phyloP scores from a whole-genome alignment of 1,140 invertebrate genomes.

The Papilio polyxenes region DNA sequence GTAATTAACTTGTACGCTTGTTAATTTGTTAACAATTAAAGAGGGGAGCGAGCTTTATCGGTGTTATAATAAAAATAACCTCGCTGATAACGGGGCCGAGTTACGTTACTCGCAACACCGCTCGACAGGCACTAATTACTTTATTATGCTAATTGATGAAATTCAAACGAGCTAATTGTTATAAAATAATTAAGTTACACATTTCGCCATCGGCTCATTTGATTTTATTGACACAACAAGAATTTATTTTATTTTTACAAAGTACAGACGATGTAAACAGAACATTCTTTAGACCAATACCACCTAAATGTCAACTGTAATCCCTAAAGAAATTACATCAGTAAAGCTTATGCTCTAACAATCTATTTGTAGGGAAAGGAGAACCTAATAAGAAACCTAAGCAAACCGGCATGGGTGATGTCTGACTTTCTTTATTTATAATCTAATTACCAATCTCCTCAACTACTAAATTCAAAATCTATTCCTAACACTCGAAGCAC shows the following conservation, averaged over 20 bases:
- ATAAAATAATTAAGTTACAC: conserved; percentile 12
- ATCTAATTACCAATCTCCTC: no score
- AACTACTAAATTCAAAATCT: not conserved
- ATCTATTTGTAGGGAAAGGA: no score
- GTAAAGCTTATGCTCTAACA: no score
- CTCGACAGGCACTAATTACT: conserved; percentile 2
- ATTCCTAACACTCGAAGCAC: not conserved
- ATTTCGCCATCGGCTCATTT: not conserved
- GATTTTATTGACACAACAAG: not conserved
- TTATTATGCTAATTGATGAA: conserved; percentile 26
- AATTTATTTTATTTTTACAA: not conserved
- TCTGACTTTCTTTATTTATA: no score
- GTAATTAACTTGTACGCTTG: conserved; percentile 6
- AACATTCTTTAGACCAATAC: not conserved
- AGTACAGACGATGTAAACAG: not conserved
- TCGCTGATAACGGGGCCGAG: conserved; percentile 15
- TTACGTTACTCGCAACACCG: not conserved
- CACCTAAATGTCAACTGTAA: no score
- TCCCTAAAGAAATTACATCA: no score
- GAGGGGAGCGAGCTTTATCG: conserved; percentile 1
- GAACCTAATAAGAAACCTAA: no score
- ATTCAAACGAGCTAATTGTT: conserved; percentile 21
- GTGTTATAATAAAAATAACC: conserved; percentile 23
- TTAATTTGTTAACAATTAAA: conserved; percentile 18
- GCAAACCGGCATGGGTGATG: no score